These are phyloP conservation scores for Philereme transversata DNA, from an alignment of 2,888 invertebrate genomes.

Conservation along the genomic window DNA sequence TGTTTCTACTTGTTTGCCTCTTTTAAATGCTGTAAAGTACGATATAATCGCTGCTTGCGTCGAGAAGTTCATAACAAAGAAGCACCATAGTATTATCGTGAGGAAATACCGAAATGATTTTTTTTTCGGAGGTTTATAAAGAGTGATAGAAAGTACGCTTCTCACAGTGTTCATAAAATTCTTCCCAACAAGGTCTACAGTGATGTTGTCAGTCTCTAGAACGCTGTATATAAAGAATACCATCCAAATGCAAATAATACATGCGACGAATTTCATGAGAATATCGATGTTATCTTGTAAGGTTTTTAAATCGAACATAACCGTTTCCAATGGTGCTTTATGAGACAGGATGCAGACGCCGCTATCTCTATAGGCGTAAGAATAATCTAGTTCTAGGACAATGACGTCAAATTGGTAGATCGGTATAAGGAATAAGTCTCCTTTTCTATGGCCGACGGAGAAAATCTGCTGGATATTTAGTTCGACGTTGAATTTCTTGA, in stretches of 20 bases:
- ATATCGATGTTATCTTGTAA: conserved; percentile 46
- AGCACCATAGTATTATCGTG: conserved; percentile 67
- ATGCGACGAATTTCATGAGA: conserved; percentile 48
- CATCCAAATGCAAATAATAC: conserved; percentile 66
- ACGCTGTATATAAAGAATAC: conserved; percentile 59
- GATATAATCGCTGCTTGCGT: conserved; percentile 75
- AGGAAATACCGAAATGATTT: conserved; percentile 65
- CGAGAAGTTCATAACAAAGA: conserved; percentile 70
- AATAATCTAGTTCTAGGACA: conserved; percentile 63
- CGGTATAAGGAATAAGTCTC: conserved; percentile 64
- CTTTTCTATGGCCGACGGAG: conserved; percentile 60
- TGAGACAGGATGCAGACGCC: conserved; percentile 69
- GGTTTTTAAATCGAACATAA: conserved; percentile 59
- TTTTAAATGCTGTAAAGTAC: conserved; percentile 68
- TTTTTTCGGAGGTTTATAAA: conserved; percentile 60
- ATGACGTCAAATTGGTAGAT: conserved; percentile 69
- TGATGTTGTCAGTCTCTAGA: conserved; percentile 48
- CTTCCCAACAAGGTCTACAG: conserved; percentile 66
- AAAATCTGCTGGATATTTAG: conserved; percentile 58
- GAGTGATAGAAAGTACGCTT: conserved; percentile 57
- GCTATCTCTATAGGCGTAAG: conserved; percentile 64
- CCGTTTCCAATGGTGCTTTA: conserved; percentile 66
- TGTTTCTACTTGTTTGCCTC: conserved; percentile 72
- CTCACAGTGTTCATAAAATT: conserved; percentile 68
- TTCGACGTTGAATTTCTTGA: conserved; percentile 64